phyloP scores from a whole-genome alignment of 2,113 vertebrate species.

The Phrynosoma blainvillii region DNA sequence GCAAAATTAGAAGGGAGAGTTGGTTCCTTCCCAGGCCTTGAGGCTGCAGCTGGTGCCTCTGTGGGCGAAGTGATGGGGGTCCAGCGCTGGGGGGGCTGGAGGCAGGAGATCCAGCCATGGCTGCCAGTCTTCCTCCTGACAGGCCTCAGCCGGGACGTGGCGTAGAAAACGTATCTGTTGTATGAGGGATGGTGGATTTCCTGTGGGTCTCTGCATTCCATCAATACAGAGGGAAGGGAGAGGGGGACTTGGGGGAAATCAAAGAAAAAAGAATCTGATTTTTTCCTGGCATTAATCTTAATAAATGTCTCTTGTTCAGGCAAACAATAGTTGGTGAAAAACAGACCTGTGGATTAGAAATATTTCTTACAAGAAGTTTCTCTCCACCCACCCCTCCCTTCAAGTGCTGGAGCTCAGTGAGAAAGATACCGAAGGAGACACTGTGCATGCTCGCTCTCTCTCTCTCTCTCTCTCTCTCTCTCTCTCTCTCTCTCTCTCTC shows the following conservation, averaged over 20 bases:
- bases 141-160: not conserved
- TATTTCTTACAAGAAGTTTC: conserved; percentile 19
- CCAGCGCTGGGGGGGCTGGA: no score
- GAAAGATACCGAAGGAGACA: no score
- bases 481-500: no score
- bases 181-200: not conserved
- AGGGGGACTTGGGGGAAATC: conserved; percentile 23
- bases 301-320: conserved; percentile 31
- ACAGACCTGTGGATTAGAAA: conserved; percentile 17
- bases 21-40: no score
- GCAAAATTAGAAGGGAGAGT: no score
- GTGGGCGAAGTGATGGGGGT: no score
- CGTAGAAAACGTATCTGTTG: conserved; percentile 1
- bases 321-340: conserved; percentile 34
- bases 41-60: no score
- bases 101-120: no score
- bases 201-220: conserved; percentile 6
- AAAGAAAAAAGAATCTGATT: conserved; percentile 23
- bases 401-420: not conserved
- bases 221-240: conserved; percentile 7
- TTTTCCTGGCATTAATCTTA: conserved; percentile 28
- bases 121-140: no score
- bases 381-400: not conserved
- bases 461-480: no score
- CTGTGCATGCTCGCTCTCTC: no score